Base-by-base conservation (phyloP, 2,797 vertebrate genomes). In the Syndactyla subalaris region DNA sequence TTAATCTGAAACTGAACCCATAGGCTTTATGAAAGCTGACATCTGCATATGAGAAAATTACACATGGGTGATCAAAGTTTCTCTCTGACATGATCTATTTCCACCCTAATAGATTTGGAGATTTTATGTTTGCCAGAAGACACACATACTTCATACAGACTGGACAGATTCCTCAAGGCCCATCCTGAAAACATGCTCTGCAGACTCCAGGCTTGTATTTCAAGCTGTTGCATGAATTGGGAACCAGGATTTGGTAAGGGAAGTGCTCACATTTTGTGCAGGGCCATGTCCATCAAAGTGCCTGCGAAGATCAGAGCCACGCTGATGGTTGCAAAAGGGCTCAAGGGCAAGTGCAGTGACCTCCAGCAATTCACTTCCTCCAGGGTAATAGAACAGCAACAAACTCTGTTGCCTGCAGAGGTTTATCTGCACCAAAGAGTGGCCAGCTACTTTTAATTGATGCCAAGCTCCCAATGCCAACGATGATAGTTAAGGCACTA, bases 261-360 rank as follows among this genome's bases (percentile, higher is more conserved):
- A 6, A 87, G 2, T 4, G 36, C 63, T 78, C 36, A 21, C 36
- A 10, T 38, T 38, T 73, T 4, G 15, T 57, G 70, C 63, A 22
- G 1, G 2, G 16, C 10, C 6, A 0, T 1, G 4, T 52, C 58
- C 68, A 26, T 82, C 26, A 15, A n/a, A 52, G 26, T 0, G 1
- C 10, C 29, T 14, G 1, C 1, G 10, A 59, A 68, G 23, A 18
- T 49, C 85, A 79, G 36, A 79, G 14, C 22, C 52, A 12, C 4
- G 7, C 10, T 82, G 39, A 23, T 15, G 38, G 18, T 6, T 30
- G 6, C 36, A 34, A 59, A 76, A 73, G 16, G 32, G 24, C 61
- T 81, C 48, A 20, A 65, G 30, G 26, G 20, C 48, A 52, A 81
- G 30, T 5, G 3, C 30, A 82, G 39, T 43, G 46, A 2, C 8